Percentiles rank a stretch among this genome's conserved stretches.
phyloP scores from a whole-genome alignment of 1,140 invertebrate genomes.

The Aphelenchoides fujianensis region DNA sequence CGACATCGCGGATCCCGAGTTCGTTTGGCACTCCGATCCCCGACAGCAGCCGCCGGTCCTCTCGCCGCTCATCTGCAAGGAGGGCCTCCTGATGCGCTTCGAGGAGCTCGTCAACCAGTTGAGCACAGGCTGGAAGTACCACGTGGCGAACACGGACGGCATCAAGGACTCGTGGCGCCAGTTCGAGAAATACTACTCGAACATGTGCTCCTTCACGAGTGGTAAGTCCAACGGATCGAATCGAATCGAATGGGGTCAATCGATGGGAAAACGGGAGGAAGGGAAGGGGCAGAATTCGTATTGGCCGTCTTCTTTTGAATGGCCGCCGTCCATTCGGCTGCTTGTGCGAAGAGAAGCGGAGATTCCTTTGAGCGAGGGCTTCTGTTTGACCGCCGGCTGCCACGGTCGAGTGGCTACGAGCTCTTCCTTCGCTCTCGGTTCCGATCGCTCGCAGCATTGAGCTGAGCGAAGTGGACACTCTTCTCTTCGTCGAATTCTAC shows the following conservation, averaged over 20 bases:
- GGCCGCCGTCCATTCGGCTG: too few relatives aligned
- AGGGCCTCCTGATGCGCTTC: conserved; percentile 49
- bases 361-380: not conserved
- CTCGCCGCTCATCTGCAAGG: conserved; percentile 52
- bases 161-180: conserved; percentile 55
- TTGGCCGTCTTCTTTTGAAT: not conserved
- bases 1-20: conserved; percentile 15
- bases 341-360: not conserved
- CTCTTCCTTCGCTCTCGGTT: too few relatives aligned
- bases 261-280: not conserved
- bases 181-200: conserved; percentile 54
- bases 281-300: not conserved
- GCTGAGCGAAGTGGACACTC: too few relatives aligned
- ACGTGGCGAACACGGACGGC: conserved; percentile 58
- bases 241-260: not conserved
- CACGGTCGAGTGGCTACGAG: not conserved
- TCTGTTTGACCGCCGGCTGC: not conserved
- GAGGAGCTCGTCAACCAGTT: conserved; percentile 55
- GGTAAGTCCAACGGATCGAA: conserved; percentile 31
- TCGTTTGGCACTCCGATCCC: conserved; percentile 8
- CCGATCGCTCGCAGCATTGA: too few relatives aligned
- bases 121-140: conserved; percentile 59
- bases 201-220: conserved; percentile 48
- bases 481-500: too few relatives aligned
- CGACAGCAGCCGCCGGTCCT: conserved; percentile 19